Conservation (phyloP, 2,797 vertebrate genomes). For the Nasua narica region DNA sequence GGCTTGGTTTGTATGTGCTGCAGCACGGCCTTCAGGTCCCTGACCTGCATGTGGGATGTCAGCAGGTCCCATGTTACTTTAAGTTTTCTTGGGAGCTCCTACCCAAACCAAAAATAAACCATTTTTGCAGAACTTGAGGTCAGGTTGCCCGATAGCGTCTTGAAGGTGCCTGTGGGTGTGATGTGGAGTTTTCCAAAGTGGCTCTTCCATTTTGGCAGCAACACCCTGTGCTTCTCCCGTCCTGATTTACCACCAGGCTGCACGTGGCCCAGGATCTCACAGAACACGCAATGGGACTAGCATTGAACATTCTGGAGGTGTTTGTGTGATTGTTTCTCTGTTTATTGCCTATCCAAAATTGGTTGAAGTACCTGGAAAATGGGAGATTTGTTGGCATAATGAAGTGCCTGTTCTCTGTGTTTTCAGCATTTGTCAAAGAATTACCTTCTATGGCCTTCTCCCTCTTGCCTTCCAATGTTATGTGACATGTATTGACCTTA, state of each 20-base stretch:
- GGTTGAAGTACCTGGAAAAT: neutral
- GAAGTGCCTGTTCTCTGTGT: neutral
- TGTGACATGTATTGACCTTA: neutral
- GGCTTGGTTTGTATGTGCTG: neutral
- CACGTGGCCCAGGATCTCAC: neutral
- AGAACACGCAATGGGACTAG: neutral
- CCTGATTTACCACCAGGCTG: neutral
- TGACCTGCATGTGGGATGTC: slow-evolving; percentile 6
- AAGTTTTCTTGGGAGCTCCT: neutral
- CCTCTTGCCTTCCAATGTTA: neutral
- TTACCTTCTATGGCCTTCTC: neutral
- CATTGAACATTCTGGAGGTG: neutral
- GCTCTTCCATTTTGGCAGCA: neutral
- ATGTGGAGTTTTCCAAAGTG: neutral
- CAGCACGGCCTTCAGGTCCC: neutral
- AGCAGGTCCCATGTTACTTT: neutral
- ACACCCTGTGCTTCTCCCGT: neutral
- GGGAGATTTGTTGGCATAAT: neutral
- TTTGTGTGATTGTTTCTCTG: neutral
- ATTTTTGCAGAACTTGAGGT: neutral
- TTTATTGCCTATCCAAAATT: neutral
- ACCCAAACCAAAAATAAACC: neutral
- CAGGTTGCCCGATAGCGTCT: neutral
- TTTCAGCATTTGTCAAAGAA: neutral
- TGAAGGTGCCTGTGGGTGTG: neutral